Conservation (phyloP, 64 coral and sea anemone genomes). For the Catalaphyllia jardinei region DNA sequence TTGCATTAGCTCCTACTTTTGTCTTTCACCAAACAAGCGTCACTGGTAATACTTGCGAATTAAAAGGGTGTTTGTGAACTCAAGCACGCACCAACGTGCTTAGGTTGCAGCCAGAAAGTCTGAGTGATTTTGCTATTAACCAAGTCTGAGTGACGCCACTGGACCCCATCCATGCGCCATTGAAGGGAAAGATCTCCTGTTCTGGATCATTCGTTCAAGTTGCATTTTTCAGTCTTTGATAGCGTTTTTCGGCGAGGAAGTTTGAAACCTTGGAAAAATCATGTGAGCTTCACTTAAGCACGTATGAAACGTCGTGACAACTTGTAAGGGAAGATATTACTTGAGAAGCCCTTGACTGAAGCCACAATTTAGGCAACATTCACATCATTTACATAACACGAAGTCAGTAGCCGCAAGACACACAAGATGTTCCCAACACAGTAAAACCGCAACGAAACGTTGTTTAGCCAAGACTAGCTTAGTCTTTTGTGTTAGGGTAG, state of each 20-base stretch:
- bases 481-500: background rate
- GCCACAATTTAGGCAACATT: background rate
- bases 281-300: background rate
- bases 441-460: background rate
- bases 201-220: background rate
- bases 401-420: background rate
- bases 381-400: background rate
- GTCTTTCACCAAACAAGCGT: background rate
- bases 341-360: background rate
- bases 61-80: background rate
- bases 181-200: background rate
- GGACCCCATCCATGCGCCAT: background rate
- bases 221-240: background rate
- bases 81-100: background rate
- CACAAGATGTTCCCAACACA: background rate
- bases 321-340: background rate
- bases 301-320: slow-evolving; percentile 1
- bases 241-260: background rate
- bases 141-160: slow-evolving; percentile 12
- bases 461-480: background rate
- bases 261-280: background rate
- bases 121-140: background rate
- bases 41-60: background rate
- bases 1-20: background rate
- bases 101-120: slow-evolving; percentile 1